phyloP scores from a whole-genome alignment of 2,888 invertebrate species.

The Idaea straminata region DNA sequence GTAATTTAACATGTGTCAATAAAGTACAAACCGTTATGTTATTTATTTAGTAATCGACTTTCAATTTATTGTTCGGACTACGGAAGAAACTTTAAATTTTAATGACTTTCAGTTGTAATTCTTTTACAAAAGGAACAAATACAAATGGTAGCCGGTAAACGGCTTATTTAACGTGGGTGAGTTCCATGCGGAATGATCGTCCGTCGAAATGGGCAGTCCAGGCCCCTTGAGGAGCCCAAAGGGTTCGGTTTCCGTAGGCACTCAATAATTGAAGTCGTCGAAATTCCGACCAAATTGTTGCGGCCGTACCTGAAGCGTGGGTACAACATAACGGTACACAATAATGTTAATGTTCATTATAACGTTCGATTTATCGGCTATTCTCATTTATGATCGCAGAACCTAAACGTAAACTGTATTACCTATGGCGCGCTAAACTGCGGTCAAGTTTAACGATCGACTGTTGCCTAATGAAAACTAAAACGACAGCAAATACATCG shows the following conservation, averaged over 20 bases:
- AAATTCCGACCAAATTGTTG: constrained; percentile 75
- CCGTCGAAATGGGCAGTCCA: constrained; percentile 69
- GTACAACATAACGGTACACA: constrained; percentile 64
- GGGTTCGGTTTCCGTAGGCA: constrained; percentile 72
- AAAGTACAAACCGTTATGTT: background rate
- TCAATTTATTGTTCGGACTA: constrained; percentile 6
- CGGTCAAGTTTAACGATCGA: constrained; percentile 56
- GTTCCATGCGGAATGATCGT: constrained; percentile 65
- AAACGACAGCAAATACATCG: constrained; percentile 67
- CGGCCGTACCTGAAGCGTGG: constrained; percentile 57
- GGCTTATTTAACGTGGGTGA: constrained; percentile 63
- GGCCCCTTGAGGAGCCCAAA: constrained; percentile 71
- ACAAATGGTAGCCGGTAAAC: constrained; percentile 48
- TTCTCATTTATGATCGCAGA: constrained; percentile 65
- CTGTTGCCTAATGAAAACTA: constrained; percentile 74
- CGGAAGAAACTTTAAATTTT: constrained; percentile 7
- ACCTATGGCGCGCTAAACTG: constrained; percentile 60
- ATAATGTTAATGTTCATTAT: constrained; percentile 77
- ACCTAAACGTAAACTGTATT: constrained; percentile 65
- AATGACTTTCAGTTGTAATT: constrained; percentile 15
- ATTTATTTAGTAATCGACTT: background rate
- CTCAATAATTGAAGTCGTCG: constrained; percentile 79
- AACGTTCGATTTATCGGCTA: constrained; percentile 75
- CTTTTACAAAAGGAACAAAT: constrained; percentile 35
- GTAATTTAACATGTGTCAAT: background rate